Conservation (phyloP, 1,140 invertebrate genomes). For the Caerostris darwini region DNA sequence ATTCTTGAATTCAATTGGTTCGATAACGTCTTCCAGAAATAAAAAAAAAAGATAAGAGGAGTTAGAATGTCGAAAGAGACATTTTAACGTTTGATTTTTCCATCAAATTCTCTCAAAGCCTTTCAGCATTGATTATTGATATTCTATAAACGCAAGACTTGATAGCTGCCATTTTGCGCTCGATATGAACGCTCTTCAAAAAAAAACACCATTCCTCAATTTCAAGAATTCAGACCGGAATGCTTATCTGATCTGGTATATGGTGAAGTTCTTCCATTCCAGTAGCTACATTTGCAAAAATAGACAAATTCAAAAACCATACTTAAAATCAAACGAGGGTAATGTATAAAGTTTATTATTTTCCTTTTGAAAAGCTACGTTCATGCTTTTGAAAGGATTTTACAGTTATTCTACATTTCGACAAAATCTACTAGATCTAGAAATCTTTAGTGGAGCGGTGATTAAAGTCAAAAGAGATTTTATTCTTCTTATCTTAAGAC, state of each 20-base stretch:
- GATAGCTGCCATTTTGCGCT: conserved; percentile 52
- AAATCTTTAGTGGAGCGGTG: background rate
- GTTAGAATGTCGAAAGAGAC: conserved; percentile 58
- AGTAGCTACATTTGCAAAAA: conserved; percentile 13
- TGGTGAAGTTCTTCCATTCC: background rate
- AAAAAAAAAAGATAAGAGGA: conserved; percentile 16
- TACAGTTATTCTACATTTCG: conserved; percentile 28
- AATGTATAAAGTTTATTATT: conserved; percentile 49
- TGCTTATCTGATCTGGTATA: conserved; percentile 39
- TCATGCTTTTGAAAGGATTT: conserved; percentile 53
- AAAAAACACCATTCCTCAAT: background rate
- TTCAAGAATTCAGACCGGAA: conserved; percentile 22
- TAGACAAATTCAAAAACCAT: conserved; percentile 9
- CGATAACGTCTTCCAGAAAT: background rate
- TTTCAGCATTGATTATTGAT: conserved; percentile 75
- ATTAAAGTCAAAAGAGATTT: background rate
- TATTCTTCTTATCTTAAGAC: background rate
- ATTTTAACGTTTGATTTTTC: conserved; percentile 74
- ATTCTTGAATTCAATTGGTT: background rate
- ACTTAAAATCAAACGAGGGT: background rate
- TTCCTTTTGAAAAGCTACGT: background rate
- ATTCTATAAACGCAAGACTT: conserved; percentile 70
- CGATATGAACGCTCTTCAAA: conserved; percentile 1
- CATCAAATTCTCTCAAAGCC: conserved; percentile 65
- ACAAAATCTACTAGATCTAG: background rate